Base-by-base conservation (phyloP, 2,113 vertebrate species). In the Barnardius zonarius region DNA sequence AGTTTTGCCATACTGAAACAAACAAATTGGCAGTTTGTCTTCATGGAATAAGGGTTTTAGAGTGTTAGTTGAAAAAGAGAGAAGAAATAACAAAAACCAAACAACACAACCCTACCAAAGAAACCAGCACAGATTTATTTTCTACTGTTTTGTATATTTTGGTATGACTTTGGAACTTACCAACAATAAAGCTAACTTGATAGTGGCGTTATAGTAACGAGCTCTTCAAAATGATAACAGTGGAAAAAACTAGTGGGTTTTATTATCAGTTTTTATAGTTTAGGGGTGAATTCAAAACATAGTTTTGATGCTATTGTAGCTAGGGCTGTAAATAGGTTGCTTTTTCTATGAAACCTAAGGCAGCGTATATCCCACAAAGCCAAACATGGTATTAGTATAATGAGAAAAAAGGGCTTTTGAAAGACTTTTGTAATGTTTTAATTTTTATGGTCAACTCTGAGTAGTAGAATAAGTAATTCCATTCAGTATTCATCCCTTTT, bases 201-300 rank as follows among this genome's bases (percentile, higher is more conserved):
- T n/a, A 86, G n/a, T 70, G 49, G 23, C 52, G 22, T 88, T 85
- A 23, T 37, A 13, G 66, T 88, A 91, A 30, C 39, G 51, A 30
- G 24, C 7, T 9, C 24, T 54, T 44, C 89, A 82, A 95, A 87
- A 88, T 96, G 83, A 82, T 86, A 93, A 62, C 49, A 92, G 12
- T 86, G 62, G 69, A 68, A 95, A 87, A 83, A 67, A 17, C 17
- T 27, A 70, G 24, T 54, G 82, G 10, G 6, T 57, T 83, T 33
- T 51, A 43, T 51, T 91, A 52, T 23, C 88, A 74, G 31, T 95
- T 93, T 92, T 75, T 57, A 23, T 70, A 75, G 37, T 91, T 95
- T 61, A 43, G 69, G 73, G 4, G 15, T 96, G 63, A 94, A 89
- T 86, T 92, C n/a, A 92, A 90, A 95, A 77, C n/a, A 27, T 24